These are phyloP conservation scores for Hirtodrosophila histrioides DNA, from an alignment of 2,888 invertebrate genomes.

Conservation along the genomic window DNA sequence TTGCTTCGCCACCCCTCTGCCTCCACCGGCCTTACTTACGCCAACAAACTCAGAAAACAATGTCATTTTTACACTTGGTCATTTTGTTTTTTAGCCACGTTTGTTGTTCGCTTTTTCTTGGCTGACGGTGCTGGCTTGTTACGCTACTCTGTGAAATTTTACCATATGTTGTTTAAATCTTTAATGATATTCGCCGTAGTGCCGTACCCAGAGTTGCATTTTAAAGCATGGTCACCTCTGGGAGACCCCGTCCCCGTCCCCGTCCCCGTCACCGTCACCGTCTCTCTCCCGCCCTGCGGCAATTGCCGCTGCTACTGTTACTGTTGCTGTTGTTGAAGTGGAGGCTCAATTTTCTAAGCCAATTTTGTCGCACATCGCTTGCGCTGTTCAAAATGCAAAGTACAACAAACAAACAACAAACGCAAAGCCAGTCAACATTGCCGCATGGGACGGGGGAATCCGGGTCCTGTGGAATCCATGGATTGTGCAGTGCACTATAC, in stretches of 20 bases:
- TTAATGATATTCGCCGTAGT: slow-evolving; percentile 75
- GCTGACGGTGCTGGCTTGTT: slow-evolving; percentile 3
- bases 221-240: slow-evolving; percentile 52
- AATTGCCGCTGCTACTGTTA: background rate
- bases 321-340: slow-evolving; percentile 43
- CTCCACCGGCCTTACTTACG: background rate
- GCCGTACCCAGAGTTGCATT: slow-evolving; percentile 73
- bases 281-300: background rate
- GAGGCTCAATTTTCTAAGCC: slow-evolving; percentile 78
- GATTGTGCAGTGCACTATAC: slow-evolving; percentile 36
- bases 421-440: slow-evolving; percentile 12
- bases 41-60: slow-evolving; percentile 50
- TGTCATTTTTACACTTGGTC: slow-evolving; percentile 75
- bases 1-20: slow-evolving; percentile 1
- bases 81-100: slow-evolving; percentile 58
- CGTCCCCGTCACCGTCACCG: background rate
- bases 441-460: background rate
- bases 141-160: slow-evolving; percentile 59
- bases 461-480: background rate
- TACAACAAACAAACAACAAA: slow-evolving; percentile 49
- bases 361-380: slow-evolving; percentile 68
- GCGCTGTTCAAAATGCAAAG: slow-evolving; percentile 48
- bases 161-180: slow-evolving; percentile 77
- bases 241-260: background rate
- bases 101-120: slow-evolving; percentile 8